phyloP scores from a whole-genome alignment of 2,797 vertebrate species.

The Hafferia zeledoni region DNA sequence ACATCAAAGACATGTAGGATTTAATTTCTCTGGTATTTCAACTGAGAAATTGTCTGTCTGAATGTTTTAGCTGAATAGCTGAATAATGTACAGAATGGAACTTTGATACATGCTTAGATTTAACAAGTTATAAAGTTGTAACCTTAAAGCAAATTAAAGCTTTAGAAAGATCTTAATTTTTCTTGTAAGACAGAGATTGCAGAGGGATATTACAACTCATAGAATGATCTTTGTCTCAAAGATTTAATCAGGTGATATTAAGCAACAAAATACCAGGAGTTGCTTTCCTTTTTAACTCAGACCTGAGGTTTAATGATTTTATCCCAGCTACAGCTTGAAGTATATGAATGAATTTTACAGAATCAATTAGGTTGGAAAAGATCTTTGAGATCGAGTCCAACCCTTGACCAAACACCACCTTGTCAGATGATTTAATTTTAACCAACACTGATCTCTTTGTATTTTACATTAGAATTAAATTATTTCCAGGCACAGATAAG shows the following conservation, averaged over 20 bases:
- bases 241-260: not conserved
- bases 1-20: not conserved
- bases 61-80: not conserved
- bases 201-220: not conserved
- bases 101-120: not conserved
- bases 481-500: not conserved
- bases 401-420: not conserved
- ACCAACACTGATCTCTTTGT: not conserved
- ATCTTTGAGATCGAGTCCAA: not conserved
- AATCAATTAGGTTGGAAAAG: not conserved
- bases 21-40: not conserved
- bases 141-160: not conserved
- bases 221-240: not conserved
- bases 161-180: not conserved
- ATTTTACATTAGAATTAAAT: not conserved
- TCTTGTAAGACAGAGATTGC: not conserved
- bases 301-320: not conserved
- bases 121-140: not conserved
- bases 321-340: not conserved
- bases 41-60: not conserved
- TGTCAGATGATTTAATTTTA: not conserved
- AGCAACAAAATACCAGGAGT: not conserved
- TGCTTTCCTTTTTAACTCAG: not conserved
- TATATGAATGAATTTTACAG: not conserved
- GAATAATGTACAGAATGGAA: not conserved